Conservation (phyloP, 2,888 invertebrate species). For the Stenolophus ochropezus region DNA sequence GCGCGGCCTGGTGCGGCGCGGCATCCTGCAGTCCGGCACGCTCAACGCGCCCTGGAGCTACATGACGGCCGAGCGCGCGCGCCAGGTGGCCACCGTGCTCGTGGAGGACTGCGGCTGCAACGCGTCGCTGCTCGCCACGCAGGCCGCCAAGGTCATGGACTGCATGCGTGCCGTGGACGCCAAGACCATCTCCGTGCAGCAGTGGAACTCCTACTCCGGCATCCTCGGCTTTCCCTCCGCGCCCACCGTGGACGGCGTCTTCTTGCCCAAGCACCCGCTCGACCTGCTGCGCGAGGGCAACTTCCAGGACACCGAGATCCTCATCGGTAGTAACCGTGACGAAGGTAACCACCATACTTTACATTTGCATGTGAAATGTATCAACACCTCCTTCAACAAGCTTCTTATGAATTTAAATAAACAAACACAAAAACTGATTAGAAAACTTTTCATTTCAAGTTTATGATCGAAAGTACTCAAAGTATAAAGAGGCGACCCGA, state of each 20-base stretch:
- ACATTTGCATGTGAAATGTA: too few relatives aligned
- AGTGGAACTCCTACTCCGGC: conserved; percentile 94
- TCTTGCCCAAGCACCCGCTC: conserved; percentile 90
- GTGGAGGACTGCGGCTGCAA: conserved; percentile 93
- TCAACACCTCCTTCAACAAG: neutral
- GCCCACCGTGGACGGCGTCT: conserved; percentile 93
- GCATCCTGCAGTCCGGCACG: conserved; percentile 95
- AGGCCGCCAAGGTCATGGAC: conserved; percentile 87
- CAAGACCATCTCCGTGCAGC: conserved; percentile 89
- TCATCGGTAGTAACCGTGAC: conserved; percentile 95
- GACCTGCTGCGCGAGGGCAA: conserved; percentile 89
- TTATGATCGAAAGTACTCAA: neutral
- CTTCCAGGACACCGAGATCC: conserved; percentile 90
- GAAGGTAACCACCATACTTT: conserved; percentile 90
- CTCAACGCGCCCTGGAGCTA: conserved; percentile 97
- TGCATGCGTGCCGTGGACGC: conserved; percentile 94
- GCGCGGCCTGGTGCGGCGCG: conserved; percentile 87
- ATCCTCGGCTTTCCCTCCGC: conserved; percentile 93
- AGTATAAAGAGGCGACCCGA: neutral
- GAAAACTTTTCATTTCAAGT: conserved; percentile 2
- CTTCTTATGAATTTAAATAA: conserved; percentile 1
- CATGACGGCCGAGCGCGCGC: conserved; percentile 90
- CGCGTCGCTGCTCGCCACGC: conserved; percentile 81
- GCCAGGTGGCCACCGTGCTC: conserved; percentile 87
- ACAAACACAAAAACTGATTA: neutral